Conservation (phyloP, 2,113 vertebrate species). For the Holacanthus passer region DNA sequence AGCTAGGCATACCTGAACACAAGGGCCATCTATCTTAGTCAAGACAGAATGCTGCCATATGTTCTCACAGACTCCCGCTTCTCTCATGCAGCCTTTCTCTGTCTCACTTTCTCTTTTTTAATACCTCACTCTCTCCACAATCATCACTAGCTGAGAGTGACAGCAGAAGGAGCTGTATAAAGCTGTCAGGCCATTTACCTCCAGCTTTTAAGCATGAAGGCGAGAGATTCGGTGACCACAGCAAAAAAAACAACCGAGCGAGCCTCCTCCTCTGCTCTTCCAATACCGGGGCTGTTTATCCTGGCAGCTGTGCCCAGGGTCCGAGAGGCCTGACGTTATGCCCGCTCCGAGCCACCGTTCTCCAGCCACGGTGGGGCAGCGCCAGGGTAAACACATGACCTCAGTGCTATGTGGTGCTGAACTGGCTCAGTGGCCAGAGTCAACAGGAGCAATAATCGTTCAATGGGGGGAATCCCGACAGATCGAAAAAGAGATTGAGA, state of each 20-base stretch:
- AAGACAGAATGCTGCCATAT: slow-evolving; percentile 61
- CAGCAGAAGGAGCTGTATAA: slow-evolving; percentile 53
- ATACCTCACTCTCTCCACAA: slow-evolving; percentile 47
- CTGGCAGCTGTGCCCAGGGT: slow-evolving; percentile 73
- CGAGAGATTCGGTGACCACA: slow-evolving; percentile 61
- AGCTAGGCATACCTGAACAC: slow-evolving; percentile 65
- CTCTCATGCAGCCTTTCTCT: slow-evolving; percentile 9
- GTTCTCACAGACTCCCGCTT: slow-evolving; percentile 34
- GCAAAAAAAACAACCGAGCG: slow-evolving; percentile 56
- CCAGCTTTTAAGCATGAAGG: slow-evolving; percentile 51
- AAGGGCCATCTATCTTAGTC: slow-evolving; percentile 64
- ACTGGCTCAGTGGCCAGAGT: slow-evolving; percentile 49
- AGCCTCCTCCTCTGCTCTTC: slow-evolving; percentile 63
- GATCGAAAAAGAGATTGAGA: slow-evolving; percentile 5
- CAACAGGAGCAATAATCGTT: slow-evolving; percentile 56
- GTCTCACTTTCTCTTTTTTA: slow-evolving; percentile 10
- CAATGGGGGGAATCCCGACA: slow-evolving; percentile 48
- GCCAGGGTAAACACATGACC: slow-evolving; percentile 85
- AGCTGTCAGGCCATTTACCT: slow-evolving; percentile 62
- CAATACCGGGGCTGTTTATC: slow-evolving; percentile 75
- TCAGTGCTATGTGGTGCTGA: slow-evolving; percentile 70
- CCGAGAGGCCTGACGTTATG: slow-evolving; percentile 77
- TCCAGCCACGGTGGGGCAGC: slow-evolving; percentile 52
- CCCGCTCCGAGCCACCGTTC: slow-evolving; percentile 74
- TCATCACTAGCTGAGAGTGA: slow-evolving; percentile 46